Base-by-base conservation (phyloP, 2,797 vertebrate species). In the Rhincodon typus region DNA sequence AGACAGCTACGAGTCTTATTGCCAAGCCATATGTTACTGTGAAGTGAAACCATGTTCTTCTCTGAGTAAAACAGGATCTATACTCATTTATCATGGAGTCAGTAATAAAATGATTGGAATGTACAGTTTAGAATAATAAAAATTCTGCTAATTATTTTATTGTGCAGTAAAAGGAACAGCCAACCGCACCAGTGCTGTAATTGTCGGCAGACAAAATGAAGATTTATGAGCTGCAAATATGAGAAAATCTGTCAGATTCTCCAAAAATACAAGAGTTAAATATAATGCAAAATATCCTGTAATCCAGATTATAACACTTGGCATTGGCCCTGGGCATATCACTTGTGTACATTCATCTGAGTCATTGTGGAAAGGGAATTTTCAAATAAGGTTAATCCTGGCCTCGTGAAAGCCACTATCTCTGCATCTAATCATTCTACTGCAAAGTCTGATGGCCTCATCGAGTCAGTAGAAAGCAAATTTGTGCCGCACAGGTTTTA, bases 21-120 rank as follows among this genome's bases (percentile, higher is more conserved):
- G 62, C 82, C 90, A 93, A 93, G n/a, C 90, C 90, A 69, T 69
- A 93, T 93, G 90, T 23, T 42, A 66, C 66, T 42, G 23, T 93
- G 23, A 42, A 21, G 21, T 93, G 38, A 93, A 69, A 66, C 90
- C 38, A 84, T 46, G 38, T 84, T 84, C 23, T 84, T 8, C 82
- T 84, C 21, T 84, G 82, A 10, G 23, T 46, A 84, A 82, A 84
- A 46, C 82, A 84, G 82, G 42, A 46, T 19, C 17, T 23, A 84
- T 42, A 84, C 19, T 62, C n/a, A 67, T 69, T 93, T 93, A 42
- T 69, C 62, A 42, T 67, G 2, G 12, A 93, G n/a, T 93, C 90
- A 93, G 7, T 38, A 93, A 69, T 93, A 42, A 42, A 93, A 69
- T 93, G n/a, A 69, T 38, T 12, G 19, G n/a, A 93, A 67, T 38